A percentile compares a stretch with the other conserved stretches of the same genome.
Evolutionary conservation across 1,140 invertebrate genomes (phyloP).

Genomic region (Phortica variegata): DNA sequence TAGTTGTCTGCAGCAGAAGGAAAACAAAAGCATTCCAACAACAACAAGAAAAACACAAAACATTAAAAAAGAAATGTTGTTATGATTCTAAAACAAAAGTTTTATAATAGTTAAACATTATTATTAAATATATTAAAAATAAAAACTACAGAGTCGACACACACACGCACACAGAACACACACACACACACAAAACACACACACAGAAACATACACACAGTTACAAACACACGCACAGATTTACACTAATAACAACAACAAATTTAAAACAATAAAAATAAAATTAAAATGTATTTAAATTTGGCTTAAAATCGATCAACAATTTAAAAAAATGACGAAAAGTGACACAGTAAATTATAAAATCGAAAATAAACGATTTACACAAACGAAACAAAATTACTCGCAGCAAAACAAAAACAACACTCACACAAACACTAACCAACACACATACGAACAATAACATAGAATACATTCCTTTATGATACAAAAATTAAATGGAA

Average conservation of each 20-base stretch:
- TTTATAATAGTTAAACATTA: slow-evolving; percentile 24
- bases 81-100: slow-evolving; percentile 23
- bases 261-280: slow-evolving; percentile 6
- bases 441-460: not conserved
- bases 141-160: slow-evolving; percentile 1
- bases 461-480: slow-evolving; percentile 10
- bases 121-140: slow-evolving; percentile 9
- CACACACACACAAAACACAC: no score
- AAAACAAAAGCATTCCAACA: no score
- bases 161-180: no score
- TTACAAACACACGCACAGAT: no score
- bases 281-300: not conserved
- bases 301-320: not conserved
- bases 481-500: slow-evolving; percentile 9
- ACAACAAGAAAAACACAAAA: not conserved
- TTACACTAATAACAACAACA: no score
- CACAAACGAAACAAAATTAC: not conserved
- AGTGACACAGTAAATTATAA: not conserved
- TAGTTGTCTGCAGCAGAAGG: not conserved
- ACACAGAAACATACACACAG: no score
- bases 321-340: not conserved
- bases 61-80: slow-evolving; percentile 14
- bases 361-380: not conserved
- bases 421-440: slow-evolving; percentile 1
- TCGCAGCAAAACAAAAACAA: not conserved